A percentile compares a stretch with the other conserved stretches of the same genome.
phyloP scores from a whole-genome alignment of 2,888 invertebrate species.

The Cephonodes hylas region DNA sequence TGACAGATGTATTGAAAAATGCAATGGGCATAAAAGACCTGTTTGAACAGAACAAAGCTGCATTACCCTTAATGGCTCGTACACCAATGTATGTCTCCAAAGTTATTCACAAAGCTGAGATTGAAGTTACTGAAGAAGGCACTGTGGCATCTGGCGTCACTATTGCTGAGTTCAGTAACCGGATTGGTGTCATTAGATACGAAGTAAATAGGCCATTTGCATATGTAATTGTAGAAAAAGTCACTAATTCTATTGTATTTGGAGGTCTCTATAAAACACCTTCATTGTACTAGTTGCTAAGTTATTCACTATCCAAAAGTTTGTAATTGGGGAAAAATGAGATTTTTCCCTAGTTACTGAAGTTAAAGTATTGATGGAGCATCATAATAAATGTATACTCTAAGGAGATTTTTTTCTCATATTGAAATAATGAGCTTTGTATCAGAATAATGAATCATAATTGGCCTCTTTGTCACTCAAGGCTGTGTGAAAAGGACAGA shows the following conservation, averaged over 20 bases:
- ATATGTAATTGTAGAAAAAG: slow-evolving; percentile 85
- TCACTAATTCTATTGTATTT: slow-evolving; percentile 69
- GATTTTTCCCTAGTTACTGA: not conserved
- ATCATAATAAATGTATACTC: not conserved
- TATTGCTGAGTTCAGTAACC: slow-evolving; percentile 68
- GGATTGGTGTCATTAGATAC: slow-evolving; percentile 80
- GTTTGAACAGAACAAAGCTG: slow-evolving; percentile 70
- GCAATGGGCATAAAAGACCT: slow-evolving; percentile 75
- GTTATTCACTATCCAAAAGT: not conserved
- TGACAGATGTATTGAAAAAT: slow-evolving; percentile 73
- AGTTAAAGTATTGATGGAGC: not conserved
- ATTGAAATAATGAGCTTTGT: not conserved
- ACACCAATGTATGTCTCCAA: slow-evolving; percentile 79
- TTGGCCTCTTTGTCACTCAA: not conserved
- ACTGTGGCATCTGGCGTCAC: slow-evolving; percentile 85
- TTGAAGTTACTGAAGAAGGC: slow-evolving; percentile 88
- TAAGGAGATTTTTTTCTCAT: not conserved
- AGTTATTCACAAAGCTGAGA: slow-evolving; percentile 85
- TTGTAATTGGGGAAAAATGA: not conserved
- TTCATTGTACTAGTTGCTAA: slow-evolving; percentile 45
- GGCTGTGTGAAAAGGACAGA: not conserved
- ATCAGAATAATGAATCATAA: not conserved
- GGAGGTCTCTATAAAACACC: slow-evolving; percentile 67
- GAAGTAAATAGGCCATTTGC: slow-evolving; percentile 84
- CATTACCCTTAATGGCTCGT: slow-evolving; percentile 69